Evolutionary conservation across 30 jellyfish, hydroid and myxozoan genomes (phyloP).

Genomic region (Aurelia coerulea): DNA sequence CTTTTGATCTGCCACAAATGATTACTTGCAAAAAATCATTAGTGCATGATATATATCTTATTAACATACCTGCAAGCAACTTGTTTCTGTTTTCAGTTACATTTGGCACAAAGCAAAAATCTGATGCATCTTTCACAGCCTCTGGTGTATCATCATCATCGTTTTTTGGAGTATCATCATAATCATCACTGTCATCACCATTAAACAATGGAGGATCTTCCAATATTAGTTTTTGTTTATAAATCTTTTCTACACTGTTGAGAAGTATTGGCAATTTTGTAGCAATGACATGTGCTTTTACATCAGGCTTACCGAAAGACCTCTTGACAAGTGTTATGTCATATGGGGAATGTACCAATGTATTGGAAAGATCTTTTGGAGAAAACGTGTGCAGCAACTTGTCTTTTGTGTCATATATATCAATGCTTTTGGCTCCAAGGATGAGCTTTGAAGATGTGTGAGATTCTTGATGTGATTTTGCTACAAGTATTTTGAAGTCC

Average conservation of each 20-base stretch:
- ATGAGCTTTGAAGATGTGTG: constrained; percentile 65
- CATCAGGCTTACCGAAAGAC: constrained; percentile 70
- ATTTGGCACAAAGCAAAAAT: no score
- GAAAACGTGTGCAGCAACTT: constrained; percentile 29
- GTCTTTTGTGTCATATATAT: constrained; percentile 33
- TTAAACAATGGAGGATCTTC: constrained; percentile 62
- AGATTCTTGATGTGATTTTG: constrained; percentile 70
- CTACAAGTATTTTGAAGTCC: constrained; percentile 39
- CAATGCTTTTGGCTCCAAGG: constrained; percentile 36
- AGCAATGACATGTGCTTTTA: constrained; percentile 61
- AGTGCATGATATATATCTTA: no score
- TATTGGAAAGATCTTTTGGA: constrained; percentile 43
- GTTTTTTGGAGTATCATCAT: not conserved
- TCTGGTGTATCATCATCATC: no score
- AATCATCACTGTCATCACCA: constrained; percentile 39
- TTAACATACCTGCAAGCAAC: no score
- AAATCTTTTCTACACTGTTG: constrained; percentile 31
- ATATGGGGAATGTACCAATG: constrained; percentile 84
- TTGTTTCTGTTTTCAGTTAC: no score
- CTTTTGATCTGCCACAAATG: no score
- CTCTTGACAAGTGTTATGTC: constrained; percentile 67
- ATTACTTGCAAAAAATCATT: no score
- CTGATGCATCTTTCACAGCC: no score
- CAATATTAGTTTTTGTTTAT: constrained; percentile 25
- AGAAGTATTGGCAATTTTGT: constrained; percentile 58